phyloP scores from a whole-genome alignment of 2,797 vertebrate species.

The Manis crassicaudata region DNA sequence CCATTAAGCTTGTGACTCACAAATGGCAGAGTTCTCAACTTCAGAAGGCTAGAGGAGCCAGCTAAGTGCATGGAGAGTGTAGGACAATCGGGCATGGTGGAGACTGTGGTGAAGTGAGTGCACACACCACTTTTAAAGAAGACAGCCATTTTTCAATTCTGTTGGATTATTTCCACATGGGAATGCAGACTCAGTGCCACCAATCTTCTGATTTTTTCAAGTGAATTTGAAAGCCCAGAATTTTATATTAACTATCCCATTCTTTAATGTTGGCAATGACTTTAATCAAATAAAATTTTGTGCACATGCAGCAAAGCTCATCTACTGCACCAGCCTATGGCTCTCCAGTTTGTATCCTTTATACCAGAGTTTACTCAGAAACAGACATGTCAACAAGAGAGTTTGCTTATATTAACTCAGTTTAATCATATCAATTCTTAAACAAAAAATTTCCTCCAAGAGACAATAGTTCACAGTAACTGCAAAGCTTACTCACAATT shows the following conservation, averaged over 20 bases:
- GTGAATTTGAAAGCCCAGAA: neutral
- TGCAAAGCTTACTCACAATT: constrained; percentile 86
- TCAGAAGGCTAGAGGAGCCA: neutral
- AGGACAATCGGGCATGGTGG: neutral
- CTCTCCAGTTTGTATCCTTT: neutral
- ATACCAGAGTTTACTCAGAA: constrained; percentile 37
- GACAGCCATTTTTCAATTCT: neutral
- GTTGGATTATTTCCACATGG: neutral
- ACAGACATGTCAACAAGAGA: constrained; percentile 68
- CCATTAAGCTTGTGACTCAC: neutral
- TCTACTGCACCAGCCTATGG: rapidly evolving
- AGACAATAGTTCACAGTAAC: constrained; percentile 85
- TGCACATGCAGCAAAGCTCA: neutral
- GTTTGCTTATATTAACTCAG: constrained; percentile 82
- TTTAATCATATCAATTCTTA: constrained; percentile 82
- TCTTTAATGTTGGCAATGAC: neutral
- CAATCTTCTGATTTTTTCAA: neutral
- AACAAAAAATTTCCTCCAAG: constrained; percentile 85
- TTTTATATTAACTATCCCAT: neutral
- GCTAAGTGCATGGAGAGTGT: neutral
- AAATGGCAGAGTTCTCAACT: neutral
- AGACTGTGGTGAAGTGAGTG: neutral
- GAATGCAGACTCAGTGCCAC: neutral
- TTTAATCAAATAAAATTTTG: neutral
- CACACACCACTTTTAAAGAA: neutral